Evolutionary conservation across 1,140 invertebrate species (phyloP).

Genomic region (Brachionus sp.): DNA sequence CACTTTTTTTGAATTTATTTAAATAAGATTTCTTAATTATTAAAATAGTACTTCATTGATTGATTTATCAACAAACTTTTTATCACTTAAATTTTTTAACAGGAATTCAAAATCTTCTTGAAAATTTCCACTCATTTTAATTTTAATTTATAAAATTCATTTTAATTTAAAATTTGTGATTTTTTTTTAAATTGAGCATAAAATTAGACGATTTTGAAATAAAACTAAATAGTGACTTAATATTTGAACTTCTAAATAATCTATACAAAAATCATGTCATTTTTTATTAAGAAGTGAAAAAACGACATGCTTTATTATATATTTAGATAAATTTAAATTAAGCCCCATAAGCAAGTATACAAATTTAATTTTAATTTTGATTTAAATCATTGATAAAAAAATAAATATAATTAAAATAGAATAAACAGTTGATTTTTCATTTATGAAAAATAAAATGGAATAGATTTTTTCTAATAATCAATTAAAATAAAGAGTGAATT

Average conservation of each 20-base stretch:
- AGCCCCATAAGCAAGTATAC: no score
- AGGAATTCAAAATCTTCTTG: slow-evolving; percentile 45
- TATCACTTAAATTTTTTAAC: slow-evolving; percentile 38
- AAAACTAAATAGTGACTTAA: not conserved
- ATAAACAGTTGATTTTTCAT: no score
- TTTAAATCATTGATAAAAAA: no score
- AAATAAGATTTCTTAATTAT: not conserved
- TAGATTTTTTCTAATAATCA: no score
- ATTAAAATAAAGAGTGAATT: not conserved
- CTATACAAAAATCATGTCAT: no score
- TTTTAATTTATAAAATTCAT: not conserved
- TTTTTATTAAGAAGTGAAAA: not conserved
- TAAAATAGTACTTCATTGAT: not conserved
- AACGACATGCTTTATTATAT: no score
- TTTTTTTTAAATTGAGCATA: not conserved
- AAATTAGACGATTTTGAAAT: not conserved
- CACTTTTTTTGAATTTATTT: not conserved
- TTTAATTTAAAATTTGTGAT: not conserved
- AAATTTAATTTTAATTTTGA: no score
- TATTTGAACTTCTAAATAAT: not conserved
- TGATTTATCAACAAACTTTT: slow-evolving; percentile 1
- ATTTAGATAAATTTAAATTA: no score
- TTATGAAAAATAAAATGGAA: no score
- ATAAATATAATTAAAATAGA: no score
- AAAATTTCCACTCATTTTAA: slow-evolving; percentile 41